Evolutionary conservation across 1,140 invertebrate genomes (phyloP).

Genomic region (Lysiphlebus fabarum): DNA sequence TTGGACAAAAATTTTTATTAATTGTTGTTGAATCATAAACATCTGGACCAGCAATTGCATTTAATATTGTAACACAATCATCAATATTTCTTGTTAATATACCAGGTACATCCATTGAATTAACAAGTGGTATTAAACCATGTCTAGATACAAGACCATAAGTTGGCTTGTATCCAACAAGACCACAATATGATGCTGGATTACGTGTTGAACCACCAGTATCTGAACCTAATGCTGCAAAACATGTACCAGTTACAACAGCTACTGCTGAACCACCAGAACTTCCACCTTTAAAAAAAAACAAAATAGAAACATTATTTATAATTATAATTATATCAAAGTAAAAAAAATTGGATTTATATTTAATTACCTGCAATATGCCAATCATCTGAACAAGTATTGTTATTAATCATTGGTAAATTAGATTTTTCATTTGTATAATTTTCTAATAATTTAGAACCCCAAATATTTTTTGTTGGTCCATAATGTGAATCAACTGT

Average conservation of each 20-base stretch:
- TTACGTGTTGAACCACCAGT: constrained; percentile 96
- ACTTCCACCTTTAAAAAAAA: no score
- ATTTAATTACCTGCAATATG: constrained; percentile 65
- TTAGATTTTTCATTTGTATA: constrained; percentile 31
- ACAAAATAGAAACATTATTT: constrained; percentile 1
- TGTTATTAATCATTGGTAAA: constrained; percentile 16
- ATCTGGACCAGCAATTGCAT: constrained; percentile 78
- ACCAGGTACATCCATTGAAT: constrained; percentile 96
- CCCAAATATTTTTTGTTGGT: constrained; percentile 87
- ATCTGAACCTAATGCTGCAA: constrained; percentile 89
- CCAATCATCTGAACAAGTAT: constrained; percentile 56
- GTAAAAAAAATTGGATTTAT: no score
- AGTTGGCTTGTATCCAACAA: constrained; percentile 93
- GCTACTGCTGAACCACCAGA: constrained; percentile 95
- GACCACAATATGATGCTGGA: constrained; percentile 92
- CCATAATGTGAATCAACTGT: constrained; percentile 88
- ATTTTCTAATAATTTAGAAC: constrained; percentile 52
- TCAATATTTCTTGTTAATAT: constrained; percentile 78
- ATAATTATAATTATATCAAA: no score
- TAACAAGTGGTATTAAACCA: constrained; percentile 93
- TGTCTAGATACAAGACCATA: constrained; percentile 91
- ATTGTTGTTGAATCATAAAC: constrained; percentile 80
- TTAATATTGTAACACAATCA: constrained; percentile 71
- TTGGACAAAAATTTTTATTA: constrained; percentile 54
- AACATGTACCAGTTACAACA: constrained; percentile 81